Base-by-base conservation (phyloP, 2,797 vertebrate genomes). In the Acanthiza pusilla region DNA sequence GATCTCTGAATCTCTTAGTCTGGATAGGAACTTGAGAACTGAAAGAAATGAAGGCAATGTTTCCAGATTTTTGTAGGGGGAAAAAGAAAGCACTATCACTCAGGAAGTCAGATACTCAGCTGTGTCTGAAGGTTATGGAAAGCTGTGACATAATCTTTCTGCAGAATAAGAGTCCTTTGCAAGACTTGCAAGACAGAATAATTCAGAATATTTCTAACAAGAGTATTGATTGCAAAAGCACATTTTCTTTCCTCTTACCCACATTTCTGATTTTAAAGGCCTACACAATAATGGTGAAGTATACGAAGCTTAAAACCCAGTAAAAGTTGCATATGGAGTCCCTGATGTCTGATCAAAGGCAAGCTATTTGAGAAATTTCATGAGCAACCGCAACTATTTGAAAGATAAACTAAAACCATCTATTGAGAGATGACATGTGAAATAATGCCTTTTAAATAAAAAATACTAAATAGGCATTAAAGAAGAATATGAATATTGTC, bases 181-280 rank as follows among this genome's bases (percentile, higher is more conserved):
- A 78, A 81, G 70, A 66, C 80, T 88, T 90, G 77, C 50, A 91
- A 87, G 93, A 65, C 38, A 91, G 81, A 95, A 91, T 82, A 90
- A 95, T 87, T 85, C 65, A 72, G 85, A 91, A 70, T 85, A 93
- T 88, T 93, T 91, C 89, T 89, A 89, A 94, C 68, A 89, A 91
- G 72, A 32, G 87, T 93, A 92, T 93, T 93, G 88, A 93, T 94
- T 86, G 81, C 90, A 95, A 93, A 95, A 93, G 93, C 71, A 92
- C 67, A 58, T 94, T 79, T 94, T 94, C 74, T 71, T 94, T 76
- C 80, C 84, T 93, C 61, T 75, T 92, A 87, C 55, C 20, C 40
- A 77, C 43, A 61, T 75, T 95, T 73, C 70, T 91, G 86, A 92
- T 94, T 93, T 90, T 92, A 91, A 93, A 88, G 89, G 55, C 91